Percentiles rank a stretch among this genome's conserved stretches.
These are phyloP conservation scores for Ascaphus truei DNA, from an alignment of 2,113 vertebrate genomes.

Conservation along the genomic window DNA sequence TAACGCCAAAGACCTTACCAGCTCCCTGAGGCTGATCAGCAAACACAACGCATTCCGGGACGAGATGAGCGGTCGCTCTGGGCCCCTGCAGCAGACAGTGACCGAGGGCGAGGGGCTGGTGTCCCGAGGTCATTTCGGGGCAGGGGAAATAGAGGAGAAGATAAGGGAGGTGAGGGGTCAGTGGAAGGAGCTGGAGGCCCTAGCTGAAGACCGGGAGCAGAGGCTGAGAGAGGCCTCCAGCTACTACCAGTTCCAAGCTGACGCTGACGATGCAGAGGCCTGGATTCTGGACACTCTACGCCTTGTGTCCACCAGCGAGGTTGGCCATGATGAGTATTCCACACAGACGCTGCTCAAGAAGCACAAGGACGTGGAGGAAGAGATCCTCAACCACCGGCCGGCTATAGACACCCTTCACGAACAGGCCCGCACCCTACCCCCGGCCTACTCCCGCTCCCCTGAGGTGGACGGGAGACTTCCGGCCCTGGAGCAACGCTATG, in stretches of 20 bases:
- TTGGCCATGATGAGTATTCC: constrained; percentile 88
- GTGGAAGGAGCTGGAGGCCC: constrained; percentile 76
- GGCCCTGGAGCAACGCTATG: constrained; percentile 74
- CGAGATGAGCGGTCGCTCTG: constrained; percentile 84
- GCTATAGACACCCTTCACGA: constrained; percentile 78
- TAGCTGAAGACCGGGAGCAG: constrained; percentile 70
- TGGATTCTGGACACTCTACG: constrained; percentile 81
- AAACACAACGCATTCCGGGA: constrained; percentile 83
- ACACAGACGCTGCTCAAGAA: constrained; percentile 83
- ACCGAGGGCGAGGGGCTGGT: constrained; percentile 73
- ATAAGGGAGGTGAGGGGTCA: constrained; percentile 66
- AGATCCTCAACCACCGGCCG: constrained; percentile 76
- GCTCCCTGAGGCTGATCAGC: constrained; percentile 78
- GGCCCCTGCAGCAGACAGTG: constrained; percentile 76
- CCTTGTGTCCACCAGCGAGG: constrained; percentile 79
- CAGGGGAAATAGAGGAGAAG: constrained; percentile 56
- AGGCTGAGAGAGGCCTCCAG: constrained; percentile 72
- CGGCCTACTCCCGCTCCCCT: constrained; percentile 45
- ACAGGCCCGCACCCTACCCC: constrained; percentile 66
- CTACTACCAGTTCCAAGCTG: constrained; percentile 84
- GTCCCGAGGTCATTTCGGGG: constrained; percentile 74
- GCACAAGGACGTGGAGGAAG: constrained; percentile 85
- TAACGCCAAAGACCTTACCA: constrained; percentile 78
- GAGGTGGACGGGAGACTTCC: constrained; percentile 69
- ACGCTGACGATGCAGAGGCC: constrained; percentile 82